Evolutionary conservation across 1,140 invertebrate genomes (phyloP), one percentile per base, ranked within the genome.

Genomic region (Drosophila parvula): DNA sequence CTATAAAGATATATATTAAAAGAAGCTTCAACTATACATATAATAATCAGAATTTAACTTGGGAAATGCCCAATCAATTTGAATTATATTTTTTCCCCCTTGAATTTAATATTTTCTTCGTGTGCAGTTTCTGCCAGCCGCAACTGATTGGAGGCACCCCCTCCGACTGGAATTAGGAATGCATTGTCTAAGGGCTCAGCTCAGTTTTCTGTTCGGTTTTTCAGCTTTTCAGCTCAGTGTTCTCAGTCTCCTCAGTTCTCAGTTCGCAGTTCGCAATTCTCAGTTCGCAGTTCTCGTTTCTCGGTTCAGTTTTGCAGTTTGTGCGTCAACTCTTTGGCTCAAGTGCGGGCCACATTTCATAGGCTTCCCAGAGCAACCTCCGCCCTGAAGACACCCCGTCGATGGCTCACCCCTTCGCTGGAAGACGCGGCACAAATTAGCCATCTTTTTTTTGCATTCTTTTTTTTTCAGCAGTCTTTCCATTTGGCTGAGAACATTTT

Each of bases 271-370:
- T 22, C 45, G n/a, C 57, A 34, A 30, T 8, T 5, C 27, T 8
- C 41, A 27, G 28, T 14, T 3, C 41, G 55, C 36, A 30, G 67
- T 47, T 47, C 64, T 40, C 58, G 55, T 45, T 36, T 58, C 48
- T 43, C 61, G 56, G 79, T 70, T 71, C 69, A 47, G 69, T 59
- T 41, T 32, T 55, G 55, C 48, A 78, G 68, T 74, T 61, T 67
- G 71, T 88, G 70, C 85, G 80, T 83, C 75, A 88, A 79, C 84
- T 88, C 84, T 89, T 89, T 83, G 70, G 67, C 69, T 69, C 62
- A 64, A 63, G 53, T 76, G 67, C 59, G 77, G 59, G 67, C 38
- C 67, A 79, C 78, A 88, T 78, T 88, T 89, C 69, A 83, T 73
- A 76, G 84, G 84, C 84, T 89, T 89, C 84, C 68, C 69, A 73